These are phyloP conservation scores for Tamias sibiricus DNA, from an alignment of 2,113 vertebrate species.

Conservation along the genomic window DNA sequence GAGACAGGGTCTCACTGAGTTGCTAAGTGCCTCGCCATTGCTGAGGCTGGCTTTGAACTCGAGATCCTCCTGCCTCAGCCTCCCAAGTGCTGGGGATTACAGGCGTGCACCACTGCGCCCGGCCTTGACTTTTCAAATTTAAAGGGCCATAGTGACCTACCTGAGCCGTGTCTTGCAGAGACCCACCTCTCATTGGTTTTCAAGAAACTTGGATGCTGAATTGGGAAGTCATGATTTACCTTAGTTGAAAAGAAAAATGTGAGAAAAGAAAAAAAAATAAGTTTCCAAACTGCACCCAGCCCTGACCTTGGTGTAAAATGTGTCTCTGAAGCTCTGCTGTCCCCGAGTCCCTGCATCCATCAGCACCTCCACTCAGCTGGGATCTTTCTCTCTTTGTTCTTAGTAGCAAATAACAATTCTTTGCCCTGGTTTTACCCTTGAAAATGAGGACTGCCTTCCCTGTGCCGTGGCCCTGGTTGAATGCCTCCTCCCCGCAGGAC, in stretches of 20 bases:
- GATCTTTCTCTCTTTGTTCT: background rate
- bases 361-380: background rate
- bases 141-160: background rate
- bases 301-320: background rate
- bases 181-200: background rate
- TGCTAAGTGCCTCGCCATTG: too few species aligned
- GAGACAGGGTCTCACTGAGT: too few species aligned
- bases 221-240: constrained; percentile 43
- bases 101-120: too few species aligned
- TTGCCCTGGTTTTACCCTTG: background rate
- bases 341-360: too few species aligned
- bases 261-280: background rate
- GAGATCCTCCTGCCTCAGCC: too few species aligned
- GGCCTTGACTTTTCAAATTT: background rate
- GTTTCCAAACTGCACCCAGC: background rate
- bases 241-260: constrained; percentile 51
- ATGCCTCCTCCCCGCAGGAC: background rate
- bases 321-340: too few species aligned
- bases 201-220: background rate
- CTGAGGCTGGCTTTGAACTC: too few species aligned
- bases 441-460: background rate
- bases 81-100: too few species aligned
- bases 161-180: background rate
- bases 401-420: background rate
- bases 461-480: fast-evolving